Base-by-base conservation (phyloP, 2,888 invertebrate species). In the Synergus itoensis region DNA sequence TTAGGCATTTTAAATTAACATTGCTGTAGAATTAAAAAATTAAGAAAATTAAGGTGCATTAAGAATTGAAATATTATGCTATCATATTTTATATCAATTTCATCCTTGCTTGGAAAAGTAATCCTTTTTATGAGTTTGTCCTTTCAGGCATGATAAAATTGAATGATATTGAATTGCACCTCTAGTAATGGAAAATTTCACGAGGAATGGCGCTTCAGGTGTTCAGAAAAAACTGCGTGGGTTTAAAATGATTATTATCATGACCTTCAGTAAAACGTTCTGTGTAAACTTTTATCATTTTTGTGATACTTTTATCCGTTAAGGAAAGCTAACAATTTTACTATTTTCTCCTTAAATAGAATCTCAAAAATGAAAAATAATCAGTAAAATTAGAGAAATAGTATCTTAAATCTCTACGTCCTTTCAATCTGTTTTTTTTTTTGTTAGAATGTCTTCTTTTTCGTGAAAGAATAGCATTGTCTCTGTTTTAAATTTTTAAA, bases 401-500 rank as follows among this genome's bases (percentile, higher is more conserved):
- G 12, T 45, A 45, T 0, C 36, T 12, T 45, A 45, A 45, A 53
- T 53, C 16, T 53, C 16, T 7, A 5, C n/a, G 4, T 48, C 4
- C 16, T 57, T 18, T 18, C 45, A n/a, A 18, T 57, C 8, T 57
- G 16, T n/a, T 65, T 65, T n/a, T 18, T 16, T n/a, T n/a, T 65
- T 18, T 9, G 7, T 8, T 11, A 43, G 16, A 65, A 41, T 65
- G 43, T 18, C 0, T 16, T 9, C 18, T 18, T 14, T 14, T 65
- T 41, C 16, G 0, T 65, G 18, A 43, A 65, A 65, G 18, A 41
- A 18, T 18, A 1, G 0, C 1, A 67, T 18, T 67, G 11, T 5
- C 18, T 69, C 16, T 69, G 48, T 69, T 69, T 48, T 16, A 48
- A 16, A 21, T 28, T 48, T 48, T 48, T 36, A 28, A 69, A 48